Percentiles rank a stretch among this genome's conserved stretches.
Evolutionary conservation across 1,140 invertebrate species (phyloP).

Genomic region (Acarapis woodi): DNA sequence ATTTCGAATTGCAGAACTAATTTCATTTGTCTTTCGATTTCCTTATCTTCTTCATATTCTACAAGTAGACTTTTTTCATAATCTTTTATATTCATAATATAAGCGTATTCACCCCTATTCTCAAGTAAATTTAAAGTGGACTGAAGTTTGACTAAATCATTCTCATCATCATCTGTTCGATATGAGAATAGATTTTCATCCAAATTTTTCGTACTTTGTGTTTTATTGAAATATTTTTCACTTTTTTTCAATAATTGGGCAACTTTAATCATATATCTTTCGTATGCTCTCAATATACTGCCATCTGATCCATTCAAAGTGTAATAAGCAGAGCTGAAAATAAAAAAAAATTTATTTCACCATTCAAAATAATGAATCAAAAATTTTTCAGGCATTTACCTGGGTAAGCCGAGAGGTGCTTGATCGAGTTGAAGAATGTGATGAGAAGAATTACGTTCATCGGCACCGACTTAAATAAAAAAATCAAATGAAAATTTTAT

Average conservation of each 20-base stretch:
- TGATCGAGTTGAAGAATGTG: conserved; percentile 77
- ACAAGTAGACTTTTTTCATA: too few relatives aligned
- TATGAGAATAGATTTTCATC: too few relatives aligned
- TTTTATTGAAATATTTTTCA: conserved; percentile 30
- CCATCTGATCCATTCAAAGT: conserved; percentile 4
- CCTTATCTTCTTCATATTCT: conserved; percentile 19
- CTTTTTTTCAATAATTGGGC: conserved; percentile 57
- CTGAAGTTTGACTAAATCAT: too few relatives aligned
- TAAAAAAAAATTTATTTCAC: background rate
- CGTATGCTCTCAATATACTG: conserved; percentile 54
- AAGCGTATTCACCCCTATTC: too few relatives aligned
- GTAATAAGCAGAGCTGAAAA: background rate
- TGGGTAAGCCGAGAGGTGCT: conserved; percentile 57
- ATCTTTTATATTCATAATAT: too few relatives aligned
- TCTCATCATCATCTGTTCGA: too few relatives aligned
- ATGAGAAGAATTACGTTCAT: conserved; percentile 60
- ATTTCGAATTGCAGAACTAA: conserved; percentile 47
- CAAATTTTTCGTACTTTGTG: too few relatives aligned
- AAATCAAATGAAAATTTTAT: too few relatives aligned
- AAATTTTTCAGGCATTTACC: conserved; percentile 78
- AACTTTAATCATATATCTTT: conserved; percentile 70
- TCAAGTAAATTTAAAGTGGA: too few relatives aligned
- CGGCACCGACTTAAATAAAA: conserved; percentile 67
- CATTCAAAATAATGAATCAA: conserved; percentile 18
- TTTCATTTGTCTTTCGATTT: conserved; percentile 38